Evolutionary conservation across 2,113 vertebrate genomes (phyloP), one percentile per base, ranked within the genome.

Genomic region (Coreoperca whiteheadi): DNA sequence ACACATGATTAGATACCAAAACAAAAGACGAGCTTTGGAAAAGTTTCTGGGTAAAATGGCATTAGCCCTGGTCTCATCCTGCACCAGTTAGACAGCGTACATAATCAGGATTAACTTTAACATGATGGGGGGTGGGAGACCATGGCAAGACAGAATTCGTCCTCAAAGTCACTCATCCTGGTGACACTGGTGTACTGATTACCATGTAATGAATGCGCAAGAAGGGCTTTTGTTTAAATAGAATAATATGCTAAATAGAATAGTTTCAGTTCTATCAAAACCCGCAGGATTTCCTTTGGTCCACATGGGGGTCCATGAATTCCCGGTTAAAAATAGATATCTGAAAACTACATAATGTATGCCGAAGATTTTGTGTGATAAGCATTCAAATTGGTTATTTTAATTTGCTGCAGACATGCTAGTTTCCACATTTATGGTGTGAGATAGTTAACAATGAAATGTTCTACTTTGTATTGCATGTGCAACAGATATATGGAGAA

Each of bases 51-150:
- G 70, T 86, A 85, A 93, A 94, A 94, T 90, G 85, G 63, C 61
- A 90, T 93, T 89, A 90, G 86, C 60, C 63, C 41, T 74, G 83
- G 79, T 85, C 68, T 89, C 87, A 87, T 94, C 89, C 84, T 90
- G 87, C 87, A 86, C 71, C 84, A 87, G 77, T 92, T 91, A 91
- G 82, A 83, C 73, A 64, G 86, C 77, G 57, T 91, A 91, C 88
- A 92, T 94, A 95, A 94, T 94, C 82, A 79, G 92, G 94, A 95
- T 94, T 93, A 95, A 91, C 90, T 93, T 90, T 72, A 84, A 85
- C 77, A 81, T 81, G 83, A 91, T 84, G 81, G 63, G 60, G 66
- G 76, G 41, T 23, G 25, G 61, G 66, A 46, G 66, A 6, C 50
- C 54, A 80, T 20, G 57, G 71, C 43, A 43, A 82, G 65, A 84